Evolutionary conservation across 2,797 vertebrate species (phyloP).

Genomic region (Platalea minor): DNA sequence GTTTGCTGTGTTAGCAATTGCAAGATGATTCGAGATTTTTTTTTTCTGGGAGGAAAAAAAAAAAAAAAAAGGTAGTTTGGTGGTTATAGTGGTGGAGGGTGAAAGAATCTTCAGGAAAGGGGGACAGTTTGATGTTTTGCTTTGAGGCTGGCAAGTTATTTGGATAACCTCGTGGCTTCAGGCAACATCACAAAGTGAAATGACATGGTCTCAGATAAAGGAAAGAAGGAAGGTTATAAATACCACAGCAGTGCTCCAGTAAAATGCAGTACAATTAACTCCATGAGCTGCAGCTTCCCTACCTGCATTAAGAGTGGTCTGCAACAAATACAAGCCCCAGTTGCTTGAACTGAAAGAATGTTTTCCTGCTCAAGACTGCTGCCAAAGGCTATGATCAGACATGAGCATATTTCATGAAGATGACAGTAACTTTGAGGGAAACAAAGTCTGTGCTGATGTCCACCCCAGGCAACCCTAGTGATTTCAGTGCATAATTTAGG

Average conservation of each 20-base stretch:
- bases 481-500: background rate
- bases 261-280: background rate
- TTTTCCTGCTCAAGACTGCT: background rate
- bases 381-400: background rate
- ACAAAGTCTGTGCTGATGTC: background rate
- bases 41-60: too few species aligned
- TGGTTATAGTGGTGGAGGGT: rapidly evolving
- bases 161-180: background rate
- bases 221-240: background rate
- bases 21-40: background rate
- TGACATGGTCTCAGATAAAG: background rate
- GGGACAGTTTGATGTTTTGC: background rate
- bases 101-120: background rate
- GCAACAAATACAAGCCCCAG: background rate
- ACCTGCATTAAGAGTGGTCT: background rate
- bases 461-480: background rate
- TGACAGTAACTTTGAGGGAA: background rate
- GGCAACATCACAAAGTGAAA: background rate
- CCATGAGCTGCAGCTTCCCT: background rate
- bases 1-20: background rate
- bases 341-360: background rate
- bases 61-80: background rate
- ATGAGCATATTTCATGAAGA: background rate
- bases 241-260: background rate
- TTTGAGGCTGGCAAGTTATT: background rate